Percentiles rank a stretch among this genome's conserved stretches.
phyloP scores from a whole-genome alignment of 2,797 vertebrate genomes.

The Chaenodraco wilsoni region DNA sequence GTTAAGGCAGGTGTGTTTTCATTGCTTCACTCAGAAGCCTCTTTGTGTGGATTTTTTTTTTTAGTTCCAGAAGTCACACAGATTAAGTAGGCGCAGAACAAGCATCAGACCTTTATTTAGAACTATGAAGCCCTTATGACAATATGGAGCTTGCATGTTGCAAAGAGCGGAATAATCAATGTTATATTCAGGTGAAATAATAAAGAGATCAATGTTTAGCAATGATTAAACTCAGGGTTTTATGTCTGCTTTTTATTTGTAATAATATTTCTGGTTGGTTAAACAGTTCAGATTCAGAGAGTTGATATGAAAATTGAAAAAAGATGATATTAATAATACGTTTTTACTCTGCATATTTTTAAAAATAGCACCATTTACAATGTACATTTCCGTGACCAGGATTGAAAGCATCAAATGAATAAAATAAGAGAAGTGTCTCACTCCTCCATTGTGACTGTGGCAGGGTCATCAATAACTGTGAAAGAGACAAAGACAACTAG shows the following conservation, averaged over 20 bases:
- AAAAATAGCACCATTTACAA: slow-evolving; percentile 29
- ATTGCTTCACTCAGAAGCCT: not conserved
- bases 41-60: not conserved
- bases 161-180: too few relatives aligned
- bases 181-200: too few relatives aligned
- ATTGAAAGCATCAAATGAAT: not conserved
- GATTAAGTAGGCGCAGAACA: not conserved
- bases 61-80: not conserved
- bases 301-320: slow-evolving; percentile 12
- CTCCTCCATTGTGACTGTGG: slow-evolving; percentile 1
- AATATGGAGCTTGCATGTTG: not conserved
- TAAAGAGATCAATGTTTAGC: too few relatives aligned
- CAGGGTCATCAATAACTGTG: slow-evolving; percentile 52
- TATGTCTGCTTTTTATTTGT: not conserved
- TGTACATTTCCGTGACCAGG: slow-evolving; percentile 4
- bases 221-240: too few relatives aligned
- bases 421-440: slow-evolving; percentile 4
- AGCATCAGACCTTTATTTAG: not conserved
- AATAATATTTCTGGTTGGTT: not conserved
- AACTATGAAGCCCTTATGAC: not conserved
- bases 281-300: not conserved
- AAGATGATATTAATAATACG: not conserved
- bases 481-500: not conserved
- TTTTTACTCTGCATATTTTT: slow-evolving; percentile 12
- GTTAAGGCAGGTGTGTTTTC: not conserved